Evolutionary conservation across 2,888 invertebrate genomes (phyloP), one percentile per base, ranked within the genome.

Genomic region (Sycophila texana): DNA sequence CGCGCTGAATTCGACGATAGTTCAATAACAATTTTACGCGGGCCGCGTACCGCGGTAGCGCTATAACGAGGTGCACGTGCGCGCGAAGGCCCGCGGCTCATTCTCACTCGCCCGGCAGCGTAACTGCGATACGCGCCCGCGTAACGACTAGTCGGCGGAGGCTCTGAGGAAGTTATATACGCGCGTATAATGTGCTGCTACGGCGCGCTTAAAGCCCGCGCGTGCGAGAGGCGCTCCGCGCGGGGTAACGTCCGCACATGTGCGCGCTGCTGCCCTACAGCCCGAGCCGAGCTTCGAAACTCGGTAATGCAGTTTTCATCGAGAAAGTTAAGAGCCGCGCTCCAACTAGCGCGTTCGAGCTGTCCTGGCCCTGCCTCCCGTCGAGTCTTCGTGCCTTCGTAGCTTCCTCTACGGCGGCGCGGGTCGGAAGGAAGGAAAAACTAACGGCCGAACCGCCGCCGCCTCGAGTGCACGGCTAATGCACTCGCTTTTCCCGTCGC

Each of bases 291-390:
- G 84, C 83, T 83, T 79, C 80, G 83, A 84, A 86, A 88, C 87
- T 87, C 85, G 83, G 84, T 87, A 87, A 89, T 88, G 87, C 84
- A 86, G 87, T 88, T 89, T 88, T 88, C 87, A 88, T 89, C 86
- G 87, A 84, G 85, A 85, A 88, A 89, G 88, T 89, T 88, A 73
- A 77, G 55, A 60, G 72, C 61, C 7, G 1, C 49, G 58, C 16
- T 39, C 39, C 39, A 39, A 39, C 39, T 39, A 39, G 7, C 39
- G 53, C 57, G 39, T 13, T 18, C 22, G 53, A 53, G 10, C 68
- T 55, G 30, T 39, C 20, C 55, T 74, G 74, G 30, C 18, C 20
- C 55, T 74, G 74, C 68, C 26, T 30, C 55, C 63, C 39, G 30
- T 7, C 61, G 61, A 61, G 26, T 16, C 61, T 61, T 7, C 18